phyloP scores from a whole-genome alignment of 2,888 invertebrate genomes.

The Ennomos fuscantarius region DNA sequence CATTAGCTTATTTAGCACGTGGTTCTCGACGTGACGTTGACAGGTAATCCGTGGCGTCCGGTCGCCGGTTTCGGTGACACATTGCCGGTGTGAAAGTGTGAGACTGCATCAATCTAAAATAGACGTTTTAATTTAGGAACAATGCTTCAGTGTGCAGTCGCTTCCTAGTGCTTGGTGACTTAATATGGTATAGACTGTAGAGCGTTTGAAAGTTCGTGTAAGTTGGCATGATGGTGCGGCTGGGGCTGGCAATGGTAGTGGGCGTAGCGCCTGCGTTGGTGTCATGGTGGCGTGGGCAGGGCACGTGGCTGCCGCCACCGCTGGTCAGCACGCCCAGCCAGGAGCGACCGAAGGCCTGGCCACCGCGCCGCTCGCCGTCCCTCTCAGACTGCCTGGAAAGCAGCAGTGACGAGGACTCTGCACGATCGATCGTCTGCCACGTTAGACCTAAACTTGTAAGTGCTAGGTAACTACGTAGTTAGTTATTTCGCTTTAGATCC shows the following conservation, averaged over 20 bases:
- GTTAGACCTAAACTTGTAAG: conserved; percentile 79
- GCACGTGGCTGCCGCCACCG: conserved; percentile 58
- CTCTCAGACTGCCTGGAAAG: conserved; percentile 80
- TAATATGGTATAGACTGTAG: conserved; percentile 41
- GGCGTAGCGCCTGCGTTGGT: conserved; percentile 81
- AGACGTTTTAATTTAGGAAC: conserved; percentile 72
- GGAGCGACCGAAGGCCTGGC: conserved; percentile 68
- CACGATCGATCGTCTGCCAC: conserved; percentile 76
- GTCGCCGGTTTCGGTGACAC: conserved; percentile 62
- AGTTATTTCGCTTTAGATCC: neutral
- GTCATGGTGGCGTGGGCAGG: conserved; percentile 79
- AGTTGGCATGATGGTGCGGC: conserved; percentile 67
- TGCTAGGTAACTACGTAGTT: conserved; percentile 31
- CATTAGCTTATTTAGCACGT: conserved; percentile 42
- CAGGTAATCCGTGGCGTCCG: conserved; percentile 59
- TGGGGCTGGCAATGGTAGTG: conserved; percentile 81
- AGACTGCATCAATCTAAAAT: conserved; percentile 71
- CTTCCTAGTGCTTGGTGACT: conserved; percentile 53
- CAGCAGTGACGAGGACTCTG: conserved; percentile 78
- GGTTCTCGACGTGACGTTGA: conserved; percentile 57
- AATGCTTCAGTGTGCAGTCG: conserved; percentile 52
- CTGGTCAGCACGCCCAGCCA: conserved; percentile 49
- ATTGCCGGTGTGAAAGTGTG: conserved; percentile 64
- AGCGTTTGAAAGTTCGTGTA: conserved; percentile 29
- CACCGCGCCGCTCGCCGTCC: conserved; percentile 72